Conservation (phyloP, 2,888 invertebrate species). For the Arrhopalites spinosus region DNA sequence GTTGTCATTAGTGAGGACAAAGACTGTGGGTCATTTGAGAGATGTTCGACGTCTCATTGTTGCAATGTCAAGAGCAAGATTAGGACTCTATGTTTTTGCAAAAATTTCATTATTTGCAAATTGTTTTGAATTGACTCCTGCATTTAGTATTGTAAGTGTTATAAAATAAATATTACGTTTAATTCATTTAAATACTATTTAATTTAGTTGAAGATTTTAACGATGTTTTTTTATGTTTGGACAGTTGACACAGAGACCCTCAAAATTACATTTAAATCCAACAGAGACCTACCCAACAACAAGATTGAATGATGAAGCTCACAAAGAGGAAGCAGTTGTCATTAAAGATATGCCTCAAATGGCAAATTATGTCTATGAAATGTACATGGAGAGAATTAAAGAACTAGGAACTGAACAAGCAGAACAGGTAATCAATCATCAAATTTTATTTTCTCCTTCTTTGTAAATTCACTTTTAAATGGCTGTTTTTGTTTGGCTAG, state of each 20-base stretch:
- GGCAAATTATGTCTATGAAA: conserved; percentile 92
- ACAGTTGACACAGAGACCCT: conserved; percentile 79
- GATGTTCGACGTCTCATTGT: conserved; percentile 96
- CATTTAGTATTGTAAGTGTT: conserved; percentile 80
- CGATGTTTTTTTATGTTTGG: conserved; percentile 55
- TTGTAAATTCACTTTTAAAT: neutral
- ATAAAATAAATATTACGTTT: neutral
- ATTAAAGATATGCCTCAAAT: conserved; percentile 90
- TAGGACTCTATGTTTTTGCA: conserved; percentile 96
- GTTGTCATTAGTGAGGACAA: conserved; percentile 91
- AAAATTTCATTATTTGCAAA: conserved; percentile 90
- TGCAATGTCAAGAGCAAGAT: conserved; percentile 94
- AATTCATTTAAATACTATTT: neutral
- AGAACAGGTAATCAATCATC: neutral
- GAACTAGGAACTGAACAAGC: conserved; percentile 44
- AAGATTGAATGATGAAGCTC: conserved; percentile 61
- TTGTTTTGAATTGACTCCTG: conserved; percentile 95
- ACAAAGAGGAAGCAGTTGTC: conserved; percentile 62
- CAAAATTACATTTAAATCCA: conserved; percentile 77
- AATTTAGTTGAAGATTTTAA: neutral
- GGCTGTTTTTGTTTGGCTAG: neutral
- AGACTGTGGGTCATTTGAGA: conserved; percentile 95
- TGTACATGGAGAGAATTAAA: conserved; percentile 79
- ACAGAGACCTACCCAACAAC: conserved; percentile 79
- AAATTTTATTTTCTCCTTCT: neutral